Base-by-base conservation (phyloP, 2,888 invertebrate genomes). In the Bedellia somnulentella region DNA sequence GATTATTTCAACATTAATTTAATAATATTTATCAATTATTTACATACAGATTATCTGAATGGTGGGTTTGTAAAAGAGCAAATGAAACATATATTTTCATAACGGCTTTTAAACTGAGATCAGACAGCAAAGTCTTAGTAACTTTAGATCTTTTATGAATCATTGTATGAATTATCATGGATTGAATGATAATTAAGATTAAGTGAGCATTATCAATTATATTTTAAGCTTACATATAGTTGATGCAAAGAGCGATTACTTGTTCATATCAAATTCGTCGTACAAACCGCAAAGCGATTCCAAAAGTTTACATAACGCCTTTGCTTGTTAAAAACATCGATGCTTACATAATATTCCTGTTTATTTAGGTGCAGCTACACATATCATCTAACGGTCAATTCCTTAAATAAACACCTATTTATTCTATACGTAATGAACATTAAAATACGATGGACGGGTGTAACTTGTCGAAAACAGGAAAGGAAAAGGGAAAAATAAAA, bases 401-500 rank as follows among this genome's bases (percentile, higher is more conserved):
- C 58, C 70, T 68, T 68, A 68, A 60, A 61, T 57, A 62, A 63
- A 55, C 64, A 63, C 63, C 60, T 70, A 59, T 63, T 59, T 60
- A 3, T 15, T 11, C n/a, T 32, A 27, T 13, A 24, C 21, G 11
- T 17, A 62, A 59, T 68, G 63, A 68, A 71, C 50, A 55, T 70
- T 71, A 60, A 62, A 32, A 57, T 57, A 71, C 70, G 67, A 70
- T 75, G 75, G 75, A 75, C 75, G 75, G 75, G 75, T 70, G 71
- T 66, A 75, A 75, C 71, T 70, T 75, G 66, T 64, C 57, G 54
- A 66, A 52, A 49, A 38, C 30, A 29, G 38, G 43, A 48, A 52
- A 45, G 41, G 43, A 46, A 49, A 42, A 39, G 40, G 41, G 43
- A 49, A 53, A 50, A 57, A 58, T 55, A 55, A 50, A 57, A 64